Evolutionary conservation across 2,888 invertebrate genomes (phyloP).

Genomic region (Biston stratarius): DNA sequence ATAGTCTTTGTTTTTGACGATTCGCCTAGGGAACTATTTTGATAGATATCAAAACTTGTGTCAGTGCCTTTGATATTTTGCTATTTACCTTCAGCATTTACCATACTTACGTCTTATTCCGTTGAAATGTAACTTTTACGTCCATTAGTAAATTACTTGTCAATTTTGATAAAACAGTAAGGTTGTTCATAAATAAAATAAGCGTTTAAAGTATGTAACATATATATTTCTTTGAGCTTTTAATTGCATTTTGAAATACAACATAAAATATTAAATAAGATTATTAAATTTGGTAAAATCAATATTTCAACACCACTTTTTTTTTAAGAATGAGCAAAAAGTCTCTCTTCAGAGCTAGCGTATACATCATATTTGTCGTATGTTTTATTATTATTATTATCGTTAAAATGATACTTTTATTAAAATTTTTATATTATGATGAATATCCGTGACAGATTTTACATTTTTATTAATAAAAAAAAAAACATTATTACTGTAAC

Average conservation of each 20-base stretch:
- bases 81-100: too few relatives aligned
- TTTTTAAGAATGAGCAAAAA: slow-evolving; percentile 88
- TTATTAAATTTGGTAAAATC: slow-evolving; percentile 92
- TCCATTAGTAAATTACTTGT: too few relatives aligned
- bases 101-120: too few relatives aligned
- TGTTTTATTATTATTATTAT: slow-evolving; percentile 79
- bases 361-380: slow-evolving; percentile 91
- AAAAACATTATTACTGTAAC: slow-evolving; percentile 39
- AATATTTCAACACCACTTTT: slow-evolving; percentile 86
- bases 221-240: slow-evolving; percentile 95
- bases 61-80: neutral
- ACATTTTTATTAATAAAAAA: slow-evolving; percentile 41
- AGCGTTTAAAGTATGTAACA: slow-evolving; percentile 90
- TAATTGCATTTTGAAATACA: slow-evolving; percentile 94
- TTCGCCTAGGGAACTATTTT: neutral
- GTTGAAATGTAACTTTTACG: too few relatives aligned
- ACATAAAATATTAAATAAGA: slow-evolving; percentile 94
- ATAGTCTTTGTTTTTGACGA: neutral
- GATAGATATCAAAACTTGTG: neutral
- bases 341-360: slow-evolving; percentile 89
- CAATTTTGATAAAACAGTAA: too few relatives aligned
- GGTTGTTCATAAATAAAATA: slow-evolving; percentile 72
- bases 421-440: slow-evolving; percentile 64
- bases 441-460: slow-evolving; percentile 54
- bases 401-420: slow-evolving; percentile 87